These are phyloP conservation scores for Phrynosoma platyrhinos DNA, from an alignment of 2,113 vertebrate genomes.

Conservation along the genomic window DNA sequence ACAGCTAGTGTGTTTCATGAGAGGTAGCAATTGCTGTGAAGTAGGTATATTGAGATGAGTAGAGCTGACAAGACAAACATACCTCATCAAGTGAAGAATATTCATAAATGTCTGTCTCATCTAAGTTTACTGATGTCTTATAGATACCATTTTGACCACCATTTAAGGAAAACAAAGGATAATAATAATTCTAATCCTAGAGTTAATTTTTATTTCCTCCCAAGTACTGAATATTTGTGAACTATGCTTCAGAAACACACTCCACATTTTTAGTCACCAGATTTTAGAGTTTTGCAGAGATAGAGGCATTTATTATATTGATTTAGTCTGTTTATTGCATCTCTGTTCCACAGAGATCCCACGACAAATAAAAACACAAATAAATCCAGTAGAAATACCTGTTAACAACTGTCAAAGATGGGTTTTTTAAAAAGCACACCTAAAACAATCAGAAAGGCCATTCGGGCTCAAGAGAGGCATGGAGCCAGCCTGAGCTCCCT, in stretches of 20 bases:
- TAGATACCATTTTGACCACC: slow-evolving; percentile 39
- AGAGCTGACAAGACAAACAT: slow-evolving; percentile 33
- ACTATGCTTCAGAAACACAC: not conserved
- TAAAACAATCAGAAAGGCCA: too few species aligned
- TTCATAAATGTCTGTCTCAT: slow-evolving; percentile 48
- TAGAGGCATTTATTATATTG: not conserved
- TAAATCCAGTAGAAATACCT: too few species aligned
- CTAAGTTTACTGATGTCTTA: slow-evolving; percentile 45
- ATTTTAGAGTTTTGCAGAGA: not conserved
- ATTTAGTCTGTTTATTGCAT: too few species aligned
- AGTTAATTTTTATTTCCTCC: slow-evolving; percentile 58
- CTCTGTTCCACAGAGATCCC: too few species aligned
- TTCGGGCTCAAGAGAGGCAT: too few species aligned
- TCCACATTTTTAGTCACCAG: slow-evolving; percentile 41
- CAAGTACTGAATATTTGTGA: slow-evolving; percentile 55
- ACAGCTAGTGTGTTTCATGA: slow-evolving; percentile 23
- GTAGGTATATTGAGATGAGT: slow-evolving; percentile 34
- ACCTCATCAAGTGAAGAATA: slow-evolving; percentile 48
- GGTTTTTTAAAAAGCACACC: too few species aligned
- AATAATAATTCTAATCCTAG: slow-evolving; percentile 50
- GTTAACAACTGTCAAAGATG: too few species aligned
- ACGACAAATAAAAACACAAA: too few species aligned
- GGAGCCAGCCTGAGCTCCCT: too few species aligned
- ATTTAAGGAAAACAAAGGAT: slow-evolving; percentile 47
- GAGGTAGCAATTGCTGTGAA: slow-evolving; percentile 32